Percentiles rank a stretch among this genome's conserved stretches.
Evolutionary conservation across 2,888 invertebrate species (phyloP).

Genomic region (Sarcophaga subvicina): DNA sequence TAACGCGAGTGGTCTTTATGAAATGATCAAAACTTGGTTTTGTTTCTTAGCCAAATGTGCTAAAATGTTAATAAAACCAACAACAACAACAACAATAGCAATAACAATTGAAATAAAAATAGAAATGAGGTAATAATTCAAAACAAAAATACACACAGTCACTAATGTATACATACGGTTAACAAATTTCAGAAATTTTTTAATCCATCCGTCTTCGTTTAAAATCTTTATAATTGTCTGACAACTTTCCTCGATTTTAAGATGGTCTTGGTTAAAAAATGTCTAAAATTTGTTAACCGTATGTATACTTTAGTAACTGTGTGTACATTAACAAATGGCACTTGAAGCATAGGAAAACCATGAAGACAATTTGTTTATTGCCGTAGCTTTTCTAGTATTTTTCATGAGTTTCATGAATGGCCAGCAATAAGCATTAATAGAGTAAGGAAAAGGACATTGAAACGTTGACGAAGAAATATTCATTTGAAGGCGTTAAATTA

Average conservation of each 20-base stretch:
- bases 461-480: too few relatives aligned
- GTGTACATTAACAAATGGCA: constrained; percentile 29
- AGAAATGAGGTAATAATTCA: constrained; percentile 29
- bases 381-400: neutral
- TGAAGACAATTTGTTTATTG: neutral
- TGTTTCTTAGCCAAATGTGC: constrained; percentile 19
- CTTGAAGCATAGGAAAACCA: neutral
- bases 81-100: neutral
- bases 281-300: too few relatives aligned
- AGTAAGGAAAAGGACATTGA: neutral
- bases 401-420: neutral
- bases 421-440: constrained; percentile 6
- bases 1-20: neutral
- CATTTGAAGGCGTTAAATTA: too few relatives aligned
- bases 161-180: too few relatives aligned
- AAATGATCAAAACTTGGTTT: too few relatives aligned
- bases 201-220: too few relatives aligned
- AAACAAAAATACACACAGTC: constrained; percentile 41
- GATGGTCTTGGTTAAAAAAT: too few relatives aligned
- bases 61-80: constrained; percentile 15
- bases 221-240: too few relatives aligned
- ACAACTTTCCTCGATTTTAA: too few relatives aligned
- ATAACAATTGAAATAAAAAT: neutral
- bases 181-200: too few relatives aligned
- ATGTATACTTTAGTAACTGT: too few relatives aligned